Evolutionary conservation across 2,888 invertebrate species (phyloP).

Genomic region (Marronus borbonicus): DNA sequence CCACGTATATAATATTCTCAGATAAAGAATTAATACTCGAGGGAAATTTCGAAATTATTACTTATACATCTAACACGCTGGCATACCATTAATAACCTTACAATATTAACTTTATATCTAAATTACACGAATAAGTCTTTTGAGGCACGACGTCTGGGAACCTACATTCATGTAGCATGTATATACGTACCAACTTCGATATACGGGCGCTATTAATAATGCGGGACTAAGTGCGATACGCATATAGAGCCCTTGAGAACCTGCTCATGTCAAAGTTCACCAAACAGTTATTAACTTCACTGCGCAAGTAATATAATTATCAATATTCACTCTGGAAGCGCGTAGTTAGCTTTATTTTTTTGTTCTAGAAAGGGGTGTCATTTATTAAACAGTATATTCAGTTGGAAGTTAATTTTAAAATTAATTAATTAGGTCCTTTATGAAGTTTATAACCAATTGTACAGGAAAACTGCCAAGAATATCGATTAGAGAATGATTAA

Average conservation of each 20-base stretch:
- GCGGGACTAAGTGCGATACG: background rate
- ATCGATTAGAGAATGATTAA: no score
- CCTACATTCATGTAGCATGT: background rate
- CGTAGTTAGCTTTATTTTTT: no score
- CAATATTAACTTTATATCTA: constrained; percentile 12
- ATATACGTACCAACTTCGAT: background rate
- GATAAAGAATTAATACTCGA: no score
- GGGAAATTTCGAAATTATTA: no score
- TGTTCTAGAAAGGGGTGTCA: background rate
- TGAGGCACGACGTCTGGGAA: background rate
- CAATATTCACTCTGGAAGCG: background rate
- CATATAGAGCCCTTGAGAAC: background rate
- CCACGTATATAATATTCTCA: no score
- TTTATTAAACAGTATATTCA: background rate
- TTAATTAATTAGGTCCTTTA: no score
- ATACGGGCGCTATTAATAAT: background rate
- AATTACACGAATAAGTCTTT: constrained; percentile 6
- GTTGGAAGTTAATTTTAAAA: no score
- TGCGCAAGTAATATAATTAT: background rate
- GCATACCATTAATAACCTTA: background rate
- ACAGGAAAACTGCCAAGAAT: no score
- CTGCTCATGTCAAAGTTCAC: constrained; percentile 4
- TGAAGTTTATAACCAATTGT: no score
- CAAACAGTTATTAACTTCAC: constrained; percentile 4
- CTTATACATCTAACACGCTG: no score